A percentile compares a stretch with the other conserved stretches of the same genome.
Conservation (phyloP, 30 jellyfish, hydroid and myxozoan species). For the Nemopilema nomurai region DNA sequence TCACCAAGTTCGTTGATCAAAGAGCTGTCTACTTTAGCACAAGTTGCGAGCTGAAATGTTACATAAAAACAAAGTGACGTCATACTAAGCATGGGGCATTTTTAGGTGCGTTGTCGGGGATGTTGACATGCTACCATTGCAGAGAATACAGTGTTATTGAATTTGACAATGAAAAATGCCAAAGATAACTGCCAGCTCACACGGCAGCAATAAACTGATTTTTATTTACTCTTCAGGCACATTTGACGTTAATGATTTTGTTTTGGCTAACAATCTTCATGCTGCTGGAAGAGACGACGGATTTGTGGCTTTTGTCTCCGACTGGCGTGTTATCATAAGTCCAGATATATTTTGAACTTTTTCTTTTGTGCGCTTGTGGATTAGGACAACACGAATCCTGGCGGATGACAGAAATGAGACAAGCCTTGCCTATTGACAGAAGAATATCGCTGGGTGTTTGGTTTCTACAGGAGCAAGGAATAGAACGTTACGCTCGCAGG, state of each 20-base stretch:
- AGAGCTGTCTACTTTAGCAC: too few species aligned
- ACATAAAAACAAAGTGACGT: neutral
- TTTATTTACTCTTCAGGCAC: neutral
- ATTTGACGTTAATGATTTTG: neutral
- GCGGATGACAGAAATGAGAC: too few species aligned
- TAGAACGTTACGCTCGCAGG: too few species aligned
- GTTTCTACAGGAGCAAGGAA: too few species aligned
- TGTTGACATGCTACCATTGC: neutral
- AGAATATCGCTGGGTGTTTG: too few species aligned
- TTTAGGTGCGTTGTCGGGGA: neutral
- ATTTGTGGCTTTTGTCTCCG: neutral
- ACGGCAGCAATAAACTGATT: neutral
- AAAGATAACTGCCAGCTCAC: neutral
- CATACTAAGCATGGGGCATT: neutral
- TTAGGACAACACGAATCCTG: neutral
- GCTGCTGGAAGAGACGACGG: neutral
- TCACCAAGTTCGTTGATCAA: too few species aligned
- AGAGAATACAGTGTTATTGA: neutral
- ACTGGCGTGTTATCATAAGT: neutral
- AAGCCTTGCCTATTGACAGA: too few species aligned
- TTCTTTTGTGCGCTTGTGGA: neutral
- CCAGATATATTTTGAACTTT: neutral
- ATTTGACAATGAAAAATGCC: neutral
- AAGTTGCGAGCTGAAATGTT: too few species aligned
- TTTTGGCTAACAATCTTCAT: neutral